A percentile compares a stretch with the other conserved stretches of the same genome.
Conservation (phyloP, 2,888 invertebrate genomes). For the Gisinianus flammeolus region DNA sequence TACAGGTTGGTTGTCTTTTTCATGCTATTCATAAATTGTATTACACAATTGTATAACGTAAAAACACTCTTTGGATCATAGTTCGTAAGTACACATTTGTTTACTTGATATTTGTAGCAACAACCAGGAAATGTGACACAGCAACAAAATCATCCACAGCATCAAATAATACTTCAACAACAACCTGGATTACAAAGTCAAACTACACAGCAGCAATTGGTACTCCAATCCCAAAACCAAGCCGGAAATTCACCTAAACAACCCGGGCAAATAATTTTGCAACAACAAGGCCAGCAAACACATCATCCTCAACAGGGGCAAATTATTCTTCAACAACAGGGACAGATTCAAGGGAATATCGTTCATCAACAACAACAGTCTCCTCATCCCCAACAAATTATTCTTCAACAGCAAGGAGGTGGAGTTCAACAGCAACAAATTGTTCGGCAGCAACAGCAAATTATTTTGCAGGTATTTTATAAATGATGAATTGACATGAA, state of each 20-base stretch:
- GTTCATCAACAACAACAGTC: conserved; percentile 28
- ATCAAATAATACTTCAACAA: conserved; percentile 26
- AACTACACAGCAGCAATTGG: neutral
- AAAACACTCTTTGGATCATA: too few relatives aligned
- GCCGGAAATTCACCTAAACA: too few relatives aligned
- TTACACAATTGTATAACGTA: too few relatives aligned
- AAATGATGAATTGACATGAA: too few relatives aligned
- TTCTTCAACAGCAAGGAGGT: conserved; percentile 2
- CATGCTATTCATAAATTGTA: too few relatives aligned
- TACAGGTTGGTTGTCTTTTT: too few relatives aligned
- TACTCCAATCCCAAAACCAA: neutral
- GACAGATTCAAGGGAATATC: neutral
- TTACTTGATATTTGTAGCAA: conserved; percentile 26
- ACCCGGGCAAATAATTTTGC: too few relatives aligned
- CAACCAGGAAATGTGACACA: conserved; percentile 8
- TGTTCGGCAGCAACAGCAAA: neutral
- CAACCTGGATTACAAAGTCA: neutral
- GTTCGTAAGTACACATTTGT: too few relatives aligned
- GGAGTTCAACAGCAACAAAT: conserved; percentile 9
- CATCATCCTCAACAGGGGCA: too few relatives aligned
- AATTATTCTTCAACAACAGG: neutral
- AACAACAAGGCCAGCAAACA: too few relatives aligned
- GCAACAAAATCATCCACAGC: conserved; percentile 2
- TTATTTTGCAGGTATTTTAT: neutral
- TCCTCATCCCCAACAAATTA: conserved; percentile 24